Evolutionary conservation across 2,888 invertebrate genomes (phyloP).

Genomic region (Parapristionchus giblindavisi): DNA sequence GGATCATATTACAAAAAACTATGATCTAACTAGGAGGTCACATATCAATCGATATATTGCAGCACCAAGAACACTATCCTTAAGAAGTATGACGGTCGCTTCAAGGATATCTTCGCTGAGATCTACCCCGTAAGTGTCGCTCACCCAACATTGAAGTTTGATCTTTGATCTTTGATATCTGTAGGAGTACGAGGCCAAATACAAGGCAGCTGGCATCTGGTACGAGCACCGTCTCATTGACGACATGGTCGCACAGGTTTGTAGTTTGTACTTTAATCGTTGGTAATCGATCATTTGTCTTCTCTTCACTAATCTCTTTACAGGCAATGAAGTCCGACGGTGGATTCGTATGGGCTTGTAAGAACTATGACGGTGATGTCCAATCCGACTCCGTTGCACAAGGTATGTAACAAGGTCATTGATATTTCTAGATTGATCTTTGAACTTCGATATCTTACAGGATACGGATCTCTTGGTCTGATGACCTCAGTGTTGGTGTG

Average conservation of each 20-base stretch:
- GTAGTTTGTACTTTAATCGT: conserved; percentile 21
- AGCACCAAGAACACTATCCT: conserved; percentile 91
- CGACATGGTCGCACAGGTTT: conserved; percentile 92
- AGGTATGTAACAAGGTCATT: conserved; percentile 43
- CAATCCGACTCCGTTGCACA: conserved; percentile 88
- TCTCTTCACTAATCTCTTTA: not conserved
- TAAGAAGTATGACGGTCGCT: conserved; percentile 87
- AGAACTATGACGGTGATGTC: conserved; percentile 88
- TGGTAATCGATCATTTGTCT: conserved; percentile 36
- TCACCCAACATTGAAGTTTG: conserved; percentile 8
- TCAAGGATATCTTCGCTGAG: conserved; percentile 91
- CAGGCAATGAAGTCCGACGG: conserved; percentile 82
- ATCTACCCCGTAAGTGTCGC: conserved; percentile 75
- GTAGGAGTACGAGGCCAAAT: conserved; percentile 82
- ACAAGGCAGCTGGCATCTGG: conserved; percentile 88
- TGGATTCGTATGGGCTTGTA: conserved; percentile 94
- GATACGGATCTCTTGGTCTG: conserved; percentile 83
- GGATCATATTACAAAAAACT: not conserved
- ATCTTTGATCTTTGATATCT: conserved; percentile 17
- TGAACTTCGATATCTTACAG: conserved; percentile 58
- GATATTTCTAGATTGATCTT: not conserved
- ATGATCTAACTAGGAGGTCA: not conserved
- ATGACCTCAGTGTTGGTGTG: conserved; percentile 76
- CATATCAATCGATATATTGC: conserved; percentile 72
- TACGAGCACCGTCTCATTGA: conserved; percentile 98